Conservation (phyloP, 2,888 invertebrate species). For the Synergus gifuensis region DNA sequence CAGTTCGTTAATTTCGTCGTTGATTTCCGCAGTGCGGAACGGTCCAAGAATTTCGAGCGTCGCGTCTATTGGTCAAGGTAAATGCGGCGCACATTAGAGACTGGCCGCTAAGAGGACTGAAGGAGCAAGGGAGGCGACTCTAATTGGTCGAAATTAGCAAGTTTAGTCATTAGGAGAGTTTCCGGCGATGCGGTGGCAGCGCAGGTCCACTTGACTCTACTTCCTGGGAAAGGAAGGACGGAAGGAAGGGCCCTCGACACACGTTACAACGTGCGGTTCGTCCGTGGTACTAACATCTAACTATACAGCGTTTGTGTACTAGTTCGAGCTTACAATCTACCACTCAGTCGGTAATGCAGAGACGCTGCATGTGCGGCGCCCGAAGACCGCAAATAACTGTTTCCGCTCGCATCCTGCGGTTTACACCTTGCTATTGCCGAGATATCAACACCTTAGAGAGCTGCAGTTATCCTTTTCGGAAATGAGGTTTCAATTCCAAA, state of each 20-base stretch:
- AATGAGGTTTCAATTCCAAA: constrained; percentile 10
- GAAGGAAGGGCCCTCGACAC: constrained; percentile 60
- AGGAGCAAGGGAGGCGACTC: constrained; percentile 63
- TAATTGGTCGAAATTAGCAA: constrained; percentile 78
- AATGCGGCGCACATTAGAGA: constrained; percentile 73
- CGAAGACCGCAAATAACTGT: constrained; percentile 73
- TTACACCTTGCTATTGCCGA: constrained; percentile 66
- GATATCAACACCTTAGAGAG: constrained; percentile 67
- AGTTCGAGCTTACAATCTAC: constrained; percentile 27
- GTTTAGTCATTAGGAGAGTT: constrained; percentile 78
- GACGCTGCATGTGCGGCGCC: constrained; percentile 28
- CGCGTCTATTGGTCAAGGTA: constrained; percentile 74
- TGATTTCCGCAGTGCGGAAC: constrained; percentile 48
- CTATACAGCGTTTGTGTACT: constrained; percentile 2
- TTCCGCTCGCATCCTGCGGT: constrained; percentile 73
- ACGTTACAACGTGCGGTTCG: constrained; percentile 42
- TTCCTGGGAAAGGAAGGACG: constrained; percentile 70
- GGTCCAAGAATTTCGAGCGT: constrained; percentile 63
- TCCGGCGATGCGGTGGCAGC: constrained; percentile 70
- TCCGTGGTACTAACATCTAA: constrained; percentile 32
- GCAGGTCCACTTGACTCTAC: constrained; percentile 72
- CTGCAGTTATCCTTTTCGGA: constrained; percentile 18
- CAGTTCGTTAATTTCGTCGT: constrained; percentile 57
- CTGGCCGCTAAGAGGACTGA: constrained; percentile 58
- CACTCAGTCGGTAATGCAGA: constrained; percentile 35